A percentile compares a stretch with the other conserved stretches of the same genome.
phyloP scores from a whole-genome alignment of 2,113 vertebrate species.

The Ailurus styani region DNA sequence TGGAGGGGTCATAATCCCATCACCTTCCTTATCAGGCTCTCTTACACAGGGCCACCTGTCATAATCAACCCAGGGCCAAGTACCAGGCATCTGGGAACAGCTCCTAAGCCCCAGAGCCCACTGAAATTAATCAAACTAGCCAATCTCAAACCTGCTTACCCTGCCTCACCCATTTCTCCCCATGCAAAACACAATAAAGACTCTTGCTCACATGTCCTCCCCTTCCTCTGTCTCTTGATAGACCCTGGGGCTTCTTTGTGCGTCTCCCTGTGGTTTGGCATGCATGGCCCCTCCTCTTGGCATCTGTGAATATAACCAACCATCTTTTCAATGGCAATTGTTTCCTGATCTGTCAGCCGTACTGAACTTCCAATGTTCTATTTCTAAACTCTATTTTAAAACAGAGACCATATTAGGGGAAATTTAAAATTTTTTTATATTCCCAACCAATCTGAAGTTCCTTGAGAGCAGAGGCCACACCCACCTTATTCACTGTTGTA shows the following conservation, averaged over 20 bases:
- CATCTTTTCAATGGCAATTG: neutral
- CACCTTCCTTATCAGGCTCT: neutral
- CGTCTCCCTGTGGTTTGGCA: neutral
- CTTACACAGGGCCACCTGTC: neutral
- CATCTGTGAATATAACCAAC: neutral
- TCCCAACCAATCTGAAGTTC: neutral
- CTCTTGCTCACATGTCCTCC: neutral
- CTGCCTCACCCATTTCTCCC: neutral
- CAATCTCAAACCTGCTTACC: neutral
- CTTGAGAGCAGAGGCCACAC: neutral
- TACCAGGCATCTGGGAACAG: neutral
- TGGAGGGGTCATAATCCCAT: neutral
- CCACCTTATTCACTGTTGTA: neutral
- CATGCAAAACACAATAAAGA: neutral
- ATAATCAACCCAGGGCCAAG: neutral
- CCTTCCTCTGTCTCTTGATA: neutral
- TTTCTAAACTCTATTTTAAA: neutral
- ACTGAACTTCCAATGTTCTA: neutral
- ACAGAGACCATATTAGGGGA: neutral
- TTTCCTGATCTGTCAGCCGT: neutral
- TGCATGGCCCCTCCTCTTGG: neutral
- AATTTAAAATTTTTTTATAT: neutral
- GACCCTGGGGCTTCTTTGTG: neutral
- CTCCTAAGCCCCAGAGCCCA: neutral
- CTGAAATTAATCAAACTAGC: neutral